phyloP scores from a whole-genome alignment of 2,797 vertebrate genomes.

The Steatocranus sp. region DNA sequence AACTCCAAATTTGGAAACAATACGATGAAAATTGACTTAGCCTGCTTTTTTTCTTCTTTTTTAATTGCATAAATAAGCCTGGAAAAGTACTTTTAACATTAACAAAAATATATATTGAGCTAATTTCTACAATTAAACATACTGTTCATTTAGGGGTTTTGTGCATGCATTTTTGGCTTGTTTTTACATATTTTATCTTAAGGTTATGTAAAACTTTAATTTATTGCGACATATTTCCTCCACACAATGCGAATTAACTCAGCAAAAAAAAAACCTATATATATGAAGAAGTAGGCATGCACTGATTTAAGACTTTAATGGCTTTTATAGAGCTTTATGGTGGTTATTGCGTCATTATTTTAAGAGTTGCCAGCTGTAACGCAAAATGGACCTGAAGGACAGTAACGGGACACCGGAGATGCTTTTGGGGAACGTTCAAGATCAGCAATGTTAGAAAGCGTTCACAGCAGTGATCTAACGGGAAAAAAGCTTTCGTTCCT shows the following conservation, averaged over 20 bases:
- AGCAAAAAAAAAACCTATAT: background rate
- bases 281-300: background rate
- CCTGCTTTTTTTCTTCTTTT: background rate
- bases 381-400: background rate
- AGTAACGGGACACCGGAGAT: background rate
- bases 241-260: background rate
- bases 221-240: background rate
- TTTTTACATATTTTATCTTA: background rate
- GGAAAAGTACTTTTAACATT: background rate
- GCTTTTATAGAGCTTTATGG: background rate
- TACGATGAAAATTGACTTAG: background rate
- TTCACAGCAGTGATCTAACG: background rate
- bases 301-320: background rate
- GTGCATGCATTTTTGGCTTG: background rate
- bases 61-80: background rate
- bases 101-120: background rate
- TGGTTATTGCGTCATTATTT: background rate
- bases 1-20: background rate
- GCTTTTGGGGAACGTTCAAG: constrained; percentile 19
- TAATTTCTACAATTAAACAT: background rate
- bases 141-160: background rate
- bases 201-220: background rate
- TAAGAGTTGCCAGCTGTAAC: background rate
- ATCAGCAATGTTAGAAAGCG: background rate
- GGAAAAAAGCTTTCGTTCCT: rapidly evolving